Conservation (phyloP, 2,888 invertebrate genomes). For the Drosophila greeni region DNA sequence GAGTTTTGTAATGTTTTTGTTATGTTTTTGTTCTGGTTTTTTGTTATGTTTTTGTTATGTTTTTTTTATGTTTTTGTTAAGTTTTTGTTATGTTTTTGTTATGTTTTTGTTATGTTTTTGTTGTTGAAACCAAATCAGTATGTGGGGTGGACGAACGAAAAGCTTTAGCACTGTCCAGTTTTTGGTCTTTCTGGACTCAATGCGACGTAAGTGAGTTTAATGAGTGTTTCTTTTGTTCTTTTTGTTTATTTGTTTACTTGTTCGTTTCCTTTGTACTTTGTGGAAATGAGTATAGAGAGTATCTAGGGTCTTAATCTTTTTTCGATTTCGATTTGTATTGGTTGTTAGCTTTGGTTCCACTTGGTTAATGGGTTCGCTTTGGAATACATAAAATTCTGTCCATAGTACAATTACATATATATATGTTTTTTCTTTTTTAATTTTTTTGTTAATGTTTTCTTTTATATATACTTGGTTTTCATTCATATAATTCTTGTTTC, state of each 20-base stretch:
- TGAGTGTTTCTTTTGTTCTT: not conserved
- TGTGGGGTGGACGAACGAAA: constrained; percentile 45
- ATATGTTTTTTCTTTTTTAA: constrained; percentile 25
- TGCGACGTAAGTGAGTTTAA: constrained; percentile 12
- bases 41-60: constrained; percentile 38
- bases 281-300: constrained; percentile 32
- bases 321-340: constrained; percentile 16
- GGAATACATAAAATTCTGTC: constrained; percentile 34
- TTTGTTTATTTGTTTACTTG: not conserved
- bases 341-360: constrained; percentile 35
- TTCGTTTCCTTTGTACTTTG: constrained; percentile 37
- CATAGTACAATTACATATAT: constrained; percentile 37
- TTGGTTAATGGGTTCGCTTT: constrained; percentile 41
- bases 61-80: too few relatives aligned
- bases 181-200: constrained; percentile 18
- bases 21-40: constrained; percentile 37
- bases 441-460: not conserved
- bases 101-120: constrained; percentile 37
- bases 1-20: too few relatives aligned
- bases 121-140: constrained; percentile 69
- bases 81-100: constrained; percentile 35
- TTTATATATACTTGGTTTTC: not conserved
- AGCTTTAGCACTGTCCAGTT: constrained; percentile 34
- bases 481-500: constrained; percentile 51
- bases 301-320: not conserved